Conservation (phyloP, 37 sponge, comb jelly and placozoan genomes). For the Geodia barretti region DNA sequence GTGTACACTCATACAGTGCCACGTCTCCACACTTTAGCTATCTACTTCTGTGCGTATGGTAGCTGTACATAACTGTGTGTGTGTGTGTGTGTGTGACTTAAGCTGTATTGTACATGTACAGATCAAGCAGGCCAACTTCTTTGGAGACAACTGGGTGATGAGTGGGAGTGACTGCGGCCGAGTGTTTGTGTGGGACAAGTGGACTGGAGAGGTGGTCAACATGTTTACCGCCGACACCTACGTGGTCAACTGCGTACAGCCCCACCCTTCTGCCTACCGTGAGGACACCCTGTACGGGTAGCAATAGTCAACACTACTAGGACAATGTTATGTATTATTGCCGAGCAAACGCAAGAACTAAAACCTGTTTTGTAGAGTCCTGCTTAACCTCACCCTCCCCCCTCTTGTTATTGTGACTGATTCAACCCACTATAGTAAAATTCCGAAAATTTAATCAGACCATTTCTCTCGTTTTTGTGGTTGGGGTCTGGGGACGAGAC, state of each 20-base stretch:
- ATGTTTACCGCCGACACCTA: constrained; percentile 75
- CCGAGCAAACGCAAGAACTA: too few species aligned
- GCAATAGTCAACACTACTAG: too few species aligned
- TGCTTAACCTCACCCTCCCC: too few species aligned
- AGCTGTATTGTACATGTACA: constrained; percentile 3
- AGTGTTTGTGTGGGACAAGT: constrained; percentile 91
- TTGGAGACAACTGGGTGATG: constrained; percentile 76
- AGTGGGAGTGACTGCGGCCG: constrained; percentile 95
- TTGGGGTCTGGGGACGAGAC: too few species aligned
- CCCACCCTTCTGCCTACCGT: constrained; percentile 82
- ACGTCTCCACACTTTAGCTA: too few species aligned
- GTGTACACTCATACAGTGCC: neutral
- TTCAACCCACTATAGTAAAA: too few species aligned
- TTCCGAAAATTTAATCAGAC: too few species aligned
- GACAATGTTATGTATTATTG: too few species aligned
- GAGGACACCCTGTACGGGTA: constrained; percentile 12
- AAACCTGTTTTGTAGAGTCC: too few species aligned
- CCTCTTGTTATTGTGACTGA: too few species aligned
- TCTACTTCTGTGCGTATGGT: constrained; percentile 1
- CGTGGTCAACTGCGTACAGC: constrained; percentile 96
- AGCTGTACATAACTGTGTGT: neutral
- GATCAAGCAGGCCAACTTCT: constrained; percentile 93
- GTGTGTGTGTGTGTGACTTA: neutral
- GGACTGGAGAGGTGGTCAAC: constrained; percentile 78
- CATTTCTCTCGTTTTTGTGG: too few species aligned